Percentiles rank a stretch among this genome's conserved stretches.
Evolutionary conservation across 2,888 invertebrate species (phyloP).

Genomic region (Tenthredo notha): DNA sequence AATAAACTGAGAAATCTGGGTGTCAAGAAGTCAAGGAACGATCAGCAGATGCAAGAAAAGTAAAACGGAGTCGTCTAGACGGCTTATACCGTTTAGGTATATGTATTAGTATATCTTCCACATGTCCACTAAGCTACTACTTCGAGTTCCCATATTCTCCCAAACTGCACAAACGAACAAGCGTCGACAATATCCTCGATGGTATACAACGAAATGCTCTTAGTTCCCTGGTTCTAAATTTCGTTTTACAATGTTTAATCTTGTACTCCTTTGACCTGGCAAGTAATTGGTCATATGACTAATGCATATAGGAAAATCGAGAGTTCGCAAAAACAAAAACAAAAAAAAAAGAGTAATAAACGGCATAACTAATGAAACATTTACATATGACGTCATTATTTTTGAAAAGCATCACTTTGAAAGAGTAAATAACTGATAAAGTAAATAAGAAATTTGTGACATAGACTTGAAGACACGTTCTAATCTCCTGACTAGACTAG

Average conservation of each 20-base stretch:
- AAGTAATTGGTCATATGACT: background rate
- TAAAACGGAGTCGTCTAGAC: conserved; percentile 41
- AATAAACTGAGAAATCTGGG: conserved; percentile 28
- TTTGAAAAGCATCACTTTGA: background rate
- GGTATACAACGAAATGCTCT: conserved; percentile 25
- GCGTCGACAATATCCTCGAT: conserved; percentile 16
- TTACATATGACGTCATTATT: background rate
- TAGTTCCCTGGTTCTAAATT: conserved; percentile 2
- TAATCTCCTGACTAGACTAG: background rate
- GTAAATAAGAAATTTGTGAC: background rate
- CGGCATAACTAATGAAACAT: background rate
- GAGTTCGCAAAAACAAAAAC: too few relatives aligned
- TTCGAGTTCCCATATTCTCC: conserved; percentile 41
- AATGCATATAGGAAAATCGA: background rate
- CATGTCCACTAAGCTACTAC: background rate
- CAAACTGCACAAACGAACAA: conserved; percentile 16
- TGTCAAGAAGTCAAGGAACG: conserved; percentile 41
- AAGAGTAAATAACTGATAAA: background rate
- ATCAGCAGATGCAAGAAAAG: conserved; percentile 30
- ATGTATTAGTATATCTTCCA: conserved; percentile 23
- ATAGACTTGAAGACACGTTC: background rate
- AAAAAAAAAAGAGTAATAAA: background rate
- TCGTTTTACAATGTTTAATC: background rate
- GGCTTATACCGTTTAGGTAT: conserved; percentile 17
- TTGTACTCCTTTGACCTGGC: background rate